phyloP scores from a whole-genome alignment of 2,113 vertebrate genomes.

The Phaetusa simplex region DNA sequence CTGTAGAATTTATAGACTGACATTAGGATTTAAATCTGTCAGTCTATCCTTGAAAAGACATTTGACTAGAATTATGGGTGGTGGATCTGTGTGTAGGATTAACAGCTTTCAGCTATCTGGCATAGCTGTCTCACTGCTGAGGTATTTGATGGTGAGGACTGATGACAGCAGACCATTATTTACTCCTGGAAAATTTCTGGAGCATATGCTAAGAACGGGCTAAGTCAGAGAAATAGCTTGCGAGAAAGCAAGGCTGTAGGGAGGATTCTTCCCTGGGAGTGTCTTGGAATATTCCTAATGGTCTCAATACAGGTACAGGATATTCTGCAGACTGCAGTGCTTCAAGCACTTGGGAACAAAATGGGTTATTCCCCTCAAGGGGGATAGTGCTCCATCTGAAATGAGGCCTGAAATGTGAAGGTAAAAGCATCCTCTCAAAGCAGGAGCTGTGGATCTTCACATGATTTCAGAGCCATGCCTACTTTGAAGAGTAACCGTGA shows the following conservation, averaged over 20 bases:
- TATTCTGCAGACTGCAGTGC: neutral
- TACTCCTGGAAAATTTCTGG: neutral
- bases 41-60: neutral
- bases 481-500: neutral
- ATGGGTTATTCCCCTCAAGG: neutral
- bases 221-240: neutral
- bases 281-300: neutral
- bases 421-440: neutral
- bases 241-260: neutral
- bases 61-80: neutral
- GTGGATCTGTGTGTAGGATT: neutral
- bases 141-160: neutral
- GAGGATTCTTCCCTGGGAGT: neutral
- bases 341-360: neutral
- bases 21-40: conserved; percentile 1
- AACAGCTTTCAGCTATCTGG: neutral
- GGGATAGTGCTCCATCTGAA: neutral
- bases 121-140: neutral
- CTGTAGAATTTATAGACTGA: conserved; percentile 5
- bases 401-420: neutral
- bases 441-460: neutral
- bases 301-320: neutral
- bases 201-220: neutral
- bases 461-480: neutral
- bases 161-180: neutral